Evolutionary conservation across 1,140 invertebrate genomes (phyloP), one percentile per base, ranked within the genome.

Genomic region (Calosoma granatense): DNA sequence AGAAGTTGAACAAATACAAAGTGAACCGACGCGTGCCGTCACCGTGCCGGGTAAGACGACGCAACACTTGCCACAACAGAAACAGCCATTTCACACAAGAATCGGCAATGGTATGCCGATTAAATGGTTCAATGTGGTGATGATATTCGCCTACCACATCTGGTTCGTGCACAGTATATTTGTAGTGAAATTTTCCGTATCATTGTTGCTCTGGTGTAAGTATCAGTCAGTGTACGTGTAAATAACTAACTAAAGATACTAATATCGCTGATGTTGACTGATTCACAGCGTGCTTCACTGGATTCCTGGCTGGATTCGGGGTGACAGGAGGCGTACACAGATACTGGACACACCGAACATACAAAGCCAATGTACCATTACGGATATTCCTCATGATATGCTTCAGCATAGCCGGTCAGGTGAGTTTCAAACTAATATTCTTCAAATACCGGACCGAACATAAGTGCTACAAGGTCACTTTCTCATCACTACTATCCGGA

Each of bases 261-360:
- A n/a, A n/a, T n/a, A n/a, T n/a, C n/a, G n/a, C n/a, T n/a, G n/a
- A n/a, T n/a, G n/a, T n/a, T n/a, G n/a, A n/a, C n/a, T n/a, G n/a
- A n/a, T n/a, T n/a, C n/a, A n/a, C n/a, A n/a, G n/a, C n/a, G n/a
- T n/a, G n/a, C n/a, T n/a, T n/a, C n/a, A n/a, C n/a, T n/a, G n/a
- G 76, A 21, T 64, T 71, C 9, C 55, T 82, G 1, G 74, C 74
- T 20, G 84, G 79, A 26, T 80, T 86, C 57, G 85, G 85, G 9
- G 75, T 94, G 3, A 94, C 91, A 0, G 90, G 78, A 19, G 92
- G 92, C 2, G 87, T 78, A 1, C 92, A 94, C 72, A 78, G 92
- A 17, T 80, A 87, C 19, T 95, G 88, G 88, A 80, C 86, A 21
- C 92, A 95, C 72, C 75, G 83, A 56, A 77, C 88, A 2, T 94